These are phyloP conservation scores for Uria aalge DNA, from an alignment of 2,113 vertebrate genomes.

Conservation along the genomic window DNA sequence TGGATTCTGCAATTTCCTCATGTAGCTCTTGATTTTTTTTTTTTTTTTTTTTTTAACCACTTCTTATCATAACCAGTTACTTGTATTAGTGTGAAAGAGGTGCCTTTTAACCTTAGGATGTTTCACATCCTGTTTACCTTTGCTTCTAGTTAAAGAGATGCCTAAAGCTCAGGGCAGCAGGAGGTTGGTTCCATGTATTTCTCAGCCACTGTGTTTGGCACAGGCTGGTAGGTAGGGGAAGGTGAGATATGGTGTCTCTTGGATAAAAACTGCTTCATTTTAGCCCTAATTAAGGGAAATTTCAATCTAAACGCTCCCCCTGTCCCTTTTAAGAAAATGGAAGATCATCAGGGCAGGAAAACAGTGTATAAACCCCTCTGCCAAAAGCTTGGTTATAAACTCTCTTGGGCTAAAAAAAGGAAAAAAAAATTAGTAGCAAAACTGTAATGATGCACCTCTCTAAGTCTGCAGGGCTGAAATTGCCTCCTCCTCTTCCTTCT, in stretches of 20 bases:
- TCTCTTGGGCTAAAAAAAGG: not conserved
- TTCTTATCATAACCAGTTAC: not conserved
- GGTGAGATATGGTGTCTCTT: not conserved
- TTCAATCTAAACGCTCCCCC: not conserved
- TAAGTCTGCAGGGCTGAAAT: not conserved
- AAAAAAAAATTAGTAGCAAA: not conserved
- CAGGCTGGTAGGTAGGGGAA: not conserved
- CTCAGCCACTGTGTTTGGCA: not conserved
- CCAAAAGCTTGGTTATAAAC: not conserved
- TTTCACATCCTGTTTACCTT: not conserved
- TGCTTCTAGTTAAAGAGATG: not conserved
- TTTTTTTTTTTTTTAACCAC: not conserved
- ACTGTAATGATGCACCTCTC: not conserved
- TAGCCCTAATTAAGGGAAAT: not conserved
- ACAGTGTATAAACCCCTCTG: not conserved
- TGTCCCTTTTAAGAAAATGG: not conserved
- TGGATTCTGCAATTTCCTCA: not conserved
- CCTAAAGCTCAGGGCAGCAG: not conserved
- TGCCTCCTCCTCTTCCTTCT: not conserved
- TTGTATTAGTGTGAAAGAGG: not conserved
- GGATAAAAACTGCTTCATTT: not conserved
- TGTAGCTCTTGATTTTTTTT: not conserved
- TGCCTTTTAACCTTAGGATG: not conserved
- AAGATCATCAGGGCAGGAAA: not conserved
- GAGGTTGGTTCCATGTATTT: not conserved